These are phyloP conservation scores for Leptodactylus fallax DNA, from an alignment of 2,797 vertebrate species.

Conservation along the genomic window DNA sequence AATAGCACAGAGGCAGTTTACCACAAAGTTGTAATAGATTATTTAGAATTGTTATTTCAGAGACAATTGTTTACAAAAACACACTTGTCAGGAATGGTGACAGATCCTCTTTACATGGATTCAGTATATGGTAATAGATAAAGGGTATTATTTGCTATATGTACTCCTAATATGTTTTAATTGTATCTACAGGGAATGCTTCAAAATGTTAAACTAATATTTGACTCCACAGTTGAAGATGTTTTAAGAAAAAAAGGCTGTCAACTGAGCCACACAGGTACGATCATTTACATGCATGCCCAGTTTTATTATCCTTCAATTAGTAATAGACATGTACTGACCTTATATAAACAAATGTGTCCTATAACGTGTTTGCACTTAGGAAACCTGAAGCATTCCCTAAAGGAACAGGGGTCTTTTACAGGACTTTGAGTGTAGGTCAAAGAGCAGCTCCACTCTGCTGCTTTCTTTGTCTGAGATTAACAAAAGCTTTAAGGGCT, in stretches of 20 bases:
- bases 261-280: constrained; percentile 85
- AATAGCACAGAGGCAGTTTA: too few relatives aligned
- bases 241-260: constrained; percentile 89
- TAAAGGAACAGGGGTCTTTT: not conserved
- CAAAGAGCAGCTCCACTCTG: too few relatives aligned
- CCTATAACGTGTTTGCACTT: not conserved
- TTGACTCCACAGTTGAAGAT: constrained; percentile 88
- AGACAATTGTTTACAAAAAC: too few relatives aligned
- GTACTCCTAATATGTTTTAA: not conserved
- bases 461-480: not conserved
- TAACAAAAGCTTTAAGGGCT: not conserved
- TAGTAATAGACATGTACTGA: not conserved
- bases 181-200: constrained; percentile 86
- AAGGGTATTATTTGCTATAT: too few relatives aligned
- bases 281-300: constrained; percentile 60
- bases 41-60: too few relatives aligned
- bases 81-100: too few relatives aligned
- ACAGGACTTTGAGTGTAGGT: too few relatives aligned
- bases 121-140: too few relatives aligned
- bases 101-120: too few relatives aligned
- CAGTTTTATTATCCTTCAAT: not conserved
- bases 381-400: not conserved
- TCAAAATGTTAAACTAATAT: constrained; percentile 89
- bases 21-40: too few relatives aligned
- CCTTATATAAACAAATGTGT: not conserved